Evolutionary conservation across 2,888 invertebrate genomes (phyloP), one percentile per base, ranked within the genome.

Genomic region (Drosophila peninsularis): DNA sequence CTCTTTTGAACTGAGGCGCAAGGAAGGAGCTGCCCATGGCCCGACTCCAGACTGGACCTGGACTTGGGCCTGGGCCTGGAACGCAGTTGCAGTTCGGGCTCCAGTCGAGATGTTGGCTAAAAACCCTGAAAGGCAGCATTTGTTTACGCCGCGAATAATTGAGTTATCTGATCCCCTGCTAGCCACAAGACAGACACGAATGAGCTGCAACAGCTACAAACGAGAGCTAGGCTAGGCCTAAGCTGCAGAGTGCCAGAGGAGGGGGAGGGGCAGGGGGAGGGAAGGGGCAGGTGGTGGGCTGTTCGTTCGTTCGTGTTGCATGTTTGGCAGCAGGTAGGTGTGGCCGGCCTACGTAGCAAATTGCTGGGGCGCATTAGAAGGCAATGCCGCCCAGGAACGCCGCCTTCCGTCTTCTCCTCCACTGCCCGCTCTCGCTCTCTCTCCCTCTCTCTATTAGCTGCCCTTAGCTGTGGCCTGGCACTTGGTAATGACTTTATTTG

Each of bases 141-240:
- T 91, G 89, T 91, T 91, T 90, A 91, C 87, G 89, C 90, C 90
- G 90, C 90, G 84, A 89, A 89, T 91, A 91, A 91, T 91, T 91
- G 91, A 91, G 91, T 91, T 91, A 91, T 91, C 91, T 91, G 91
- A 90, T 91, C 89, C 47, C 82, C 76, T 71, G 75, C 79, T 80
- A 75, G 81, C 81, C 79, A 79, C 71, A 80, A 80, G 78, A 71
- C 79, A 79, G 75, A 79, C 77, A 80, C 70, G 70, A 56, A 36
- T 21, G 6, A 21, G 42, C 45, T 45, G 49, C 49, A 34, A 50
- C 21, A 45, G 32, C 44, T 60, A 41, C 62, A 77, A 80, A 77
- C 83, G 60, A 80, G 82, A 57, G 19, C 53, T 41, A 68, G 66
- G 50, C 80, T 63, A 66, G 57, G 41, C 47, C n/a, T 30, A 7